phyloP scores from a whole-genome alignment of 2,113 vertebrate genomes.

The Blennius ocellaris region DNA sequence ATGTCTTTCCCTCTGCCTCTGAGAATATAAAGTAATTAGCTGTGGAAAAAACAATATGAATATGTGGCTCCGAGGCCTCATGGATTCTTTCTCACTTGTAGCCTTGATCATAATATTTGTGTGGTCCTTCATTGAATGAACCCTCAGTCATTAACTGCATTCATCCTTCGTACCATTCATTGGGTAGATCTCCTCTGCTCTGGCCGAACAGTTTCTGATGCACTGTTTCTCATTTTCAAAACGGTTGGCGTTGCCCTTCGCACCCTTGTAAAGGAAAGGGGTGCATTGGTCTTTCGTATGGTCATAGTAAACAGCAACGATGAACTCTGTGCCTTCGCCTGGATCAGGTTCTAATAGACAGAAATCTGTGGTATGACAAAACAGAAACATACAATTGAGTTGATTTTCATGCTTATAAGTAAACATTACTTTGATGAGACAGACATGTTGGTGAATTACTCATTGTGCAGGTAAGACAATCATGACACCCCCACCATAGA shows the following conservation, averaged over 20 bases:
- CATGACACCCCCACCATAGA: background rate
- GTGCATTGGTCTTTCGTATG: conserved; percentile 39
- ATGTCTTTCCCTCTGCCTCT: too few relatives aligned
- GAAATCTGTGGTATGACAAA: conserved; percentile 65
- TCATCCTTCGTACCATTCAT: conserved; percentile 68
- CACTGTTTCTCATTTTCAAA: conserved; percentile 73
- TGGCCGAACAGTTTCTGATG: conserved; percentile 77
- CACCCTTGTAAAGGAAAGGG: conserved; percentile 72
- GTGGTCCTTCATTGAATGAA: too few relatives aligned
- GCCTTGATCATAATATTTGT: too few relatives aligned
- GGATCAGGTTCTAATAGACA: conserved; percentile 37
- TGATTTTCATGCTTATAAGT: background rate
- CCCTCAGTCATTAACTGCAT: too few relatives aligned
- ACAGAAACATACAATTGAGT: background rate
- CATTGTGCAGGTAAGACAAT: background rate
- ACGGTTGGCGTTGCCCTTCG: conserved; percentile 80
- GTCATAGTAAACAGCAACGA: conserved; percentile 55
- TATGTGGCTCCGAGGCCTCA: too few relatives aligned
- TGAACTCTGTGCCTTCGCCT: conserved; percentile 23
- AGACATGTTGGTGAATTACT: background rate
- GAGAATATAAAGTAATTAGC: too few relatives aligned
- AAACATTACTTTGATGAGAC: background rate
- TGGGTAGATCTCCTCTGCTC: conserved; percentile 60
- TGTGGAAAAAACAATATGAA: too few relatives aligned
- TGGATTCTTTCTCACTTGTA: too few relatives aligned